These are phyloP conservation scores for Alligator sinensis DNA, from an alignment of 2,113 vertebrate species.

Conservation along the genomic window DNA sequence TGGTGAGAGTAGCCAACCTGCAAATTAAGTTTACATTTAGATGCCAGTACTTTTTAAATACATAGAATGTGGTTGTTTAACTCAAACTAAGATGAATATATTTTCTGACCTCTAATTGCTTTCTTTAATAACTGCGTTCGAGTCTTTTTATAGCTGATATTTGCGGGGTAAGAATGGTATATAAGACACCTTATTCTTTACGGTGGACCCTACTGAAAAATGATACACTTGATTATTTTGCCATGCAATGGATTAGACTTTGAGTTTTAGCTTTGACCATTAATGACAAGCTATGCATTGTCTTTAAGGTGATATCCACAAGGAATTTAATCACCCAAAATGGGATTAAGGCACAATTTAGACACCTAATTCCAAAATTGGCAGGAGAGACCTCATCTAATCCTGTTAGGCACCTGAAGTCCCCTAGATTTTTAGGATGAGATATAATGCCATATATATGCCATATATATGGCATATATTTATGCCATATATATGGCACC, in stretches of 20 bases:
- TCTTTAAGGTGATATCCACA: no score
- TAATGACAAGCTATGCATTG: no score
- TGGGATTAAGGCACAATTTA: no score
- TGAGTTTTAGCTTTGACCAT: background rate
- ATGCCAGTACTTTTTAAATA: background rate
- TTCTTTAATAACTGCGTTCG: constrained; percentile 60
- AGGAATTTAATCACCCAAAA: no score
- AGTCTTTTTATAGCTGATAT: background rate
- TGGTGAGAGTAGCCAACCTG: background rate
- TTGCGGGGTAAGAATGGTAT: background rate
- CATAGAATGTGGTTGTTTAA: constrained; percentile 8
- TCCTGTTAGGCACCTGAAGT: no score
- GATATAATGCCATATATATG: no score
- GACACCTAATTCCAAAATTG: no score
- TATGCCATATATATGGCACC: no score
- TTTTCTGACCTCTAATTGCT: constrained; percentile 65
- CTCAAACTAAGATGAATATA: constrained; percentile 56
- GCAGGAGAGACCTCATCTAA: no score
- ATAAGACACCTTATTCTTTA: constrained; percentile 52
- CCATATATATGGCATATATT: no score
- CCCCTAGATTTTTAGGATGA: no score
- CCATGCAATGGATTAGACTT: background rate
- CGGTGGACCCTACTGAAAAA: constrained; percentile 48
- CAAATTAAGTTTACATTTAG: constrained; percentile 7
- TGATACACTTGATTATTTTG: constrained; percentile 60